Base-by-base conservation (phyloP, 1,140 invertebrate genomes). In the Gonatopus flavifemur region DNA sequence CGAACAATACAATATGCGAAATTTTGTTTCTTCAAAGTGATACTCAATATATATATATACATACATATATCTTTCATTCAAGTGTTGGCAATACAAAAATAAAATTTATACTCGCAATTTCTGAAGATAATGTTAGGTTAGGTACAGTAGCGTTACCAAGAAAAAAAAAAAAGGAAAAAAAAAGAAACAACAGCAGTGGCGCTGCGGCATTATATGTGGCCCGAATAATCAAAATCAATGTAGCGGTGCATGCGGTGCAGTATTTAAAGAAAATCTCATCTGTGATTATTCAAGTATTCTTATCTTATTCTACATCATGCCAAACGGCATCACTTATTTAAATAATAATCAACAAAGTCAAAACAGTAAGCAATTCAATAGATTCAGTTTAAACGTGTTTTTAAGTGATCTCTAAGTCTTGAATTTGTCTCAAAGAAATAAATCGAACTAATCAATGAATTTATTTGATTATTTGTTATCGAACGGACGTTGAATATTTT, bases 151-250 rank as follows among this genome's bases (percentile, higher is more conserved):
- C 3, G 16, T 19, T 10, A n/a, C n/a, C n/a, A n/a, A n/a, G n/a
- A n/a, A n/a, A n/a, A n/a, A n/a, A n/a, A n/a, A n/a, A n/a, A n/a
- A n/a, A n/a, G n/a, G n/a, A n/a, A n/a, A n/a, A n/a, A n/a, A n/a
- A n/a, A n/a, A n/a, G 12, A 15, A 37, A 48, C 42, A 40, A 31
- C 45, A 31, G 38, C 36, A 54, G 57, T 53, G 57, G 57, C 57
- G 57, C 57, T 57, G 57, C 35, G 38, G 39, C 33, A 21, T 32
- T 41, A 32, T 42, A 39, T 25, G 8, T 25, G 43, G 33, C 43
- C 28, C 49, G 44, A 49, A 57, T 54, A 62, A 62, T 62, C 58
- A 59, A 62, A 62, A 62, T 62, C 59, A 52, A 62, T 62, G 59
- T 52, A 47, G 56, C 42, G 20, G 51, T 62, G 43, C 49, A 39